A percentile compares a stretch with the other conserved stretches of the same genome.
These are phyloP conservation scores for Zaprionus bogoriensis DNA, from an alignment of 2,888 invertebrate genomes.

Conservation along the genomic window DNA sequence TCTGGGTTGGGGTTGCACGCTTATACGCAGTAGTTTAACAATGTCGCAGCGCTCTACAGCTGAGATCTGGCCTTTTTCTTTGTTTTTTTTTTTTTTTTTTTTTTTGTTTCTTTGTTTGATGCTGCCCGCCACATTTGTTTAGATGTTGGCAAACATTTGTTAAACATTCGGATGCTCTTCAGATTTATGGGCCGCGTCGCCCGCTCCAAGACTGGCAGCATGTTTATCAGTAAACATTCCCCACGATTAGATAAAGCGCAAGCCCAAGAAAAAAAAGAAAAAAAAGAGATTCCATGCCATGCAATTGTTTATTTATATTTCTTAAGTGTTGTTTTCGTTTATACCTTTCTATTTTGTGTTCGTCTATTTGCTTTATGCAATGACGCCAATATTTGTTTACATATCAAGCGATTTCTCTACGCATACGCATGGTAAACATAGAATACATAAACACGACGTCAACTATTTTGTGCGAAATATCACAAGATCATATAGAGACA, in stretches of 20 bases:
- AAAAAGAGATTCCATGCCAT: constrained; percentile 8
- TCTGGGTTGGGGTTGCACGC: background rate
- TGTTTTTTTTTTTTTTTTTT: background rate
- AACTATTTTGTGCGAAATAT: constrained; percentile 32
- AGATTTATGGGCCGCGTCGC: constrained; percentile 28
- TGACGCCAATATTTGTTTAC: constrained; percentile 74
- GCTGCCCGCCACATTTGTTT: constrained; percentile 50
- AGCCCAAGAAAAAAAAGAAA: background rate
- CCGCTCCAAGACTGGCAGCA: constrained; percentile 14
- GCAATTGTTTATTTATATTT: constrained; percentile 58
- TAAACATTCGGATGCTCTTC: constrained; percentile 33
- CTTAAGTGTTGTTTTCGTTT: constrained; percentile 55
- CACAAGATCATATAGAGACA: constrained; percentile 14
- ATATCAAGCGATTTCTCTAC: constrained; percentile 41
- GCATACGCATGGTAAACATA: no score
- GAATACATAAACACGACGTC: constrained; percentile 52
- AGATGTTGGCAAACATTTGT: constrained; percentile 40
- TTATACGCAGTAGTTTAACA: constrained; percentile 61
- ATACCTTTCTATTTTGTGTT: constrained; percentile 37
- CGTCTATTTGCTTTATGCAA: constrained; percentile 46
- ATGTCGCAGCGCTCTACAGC: constrained; percentile 16
- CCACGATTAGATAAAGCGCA: constrained; percentile 57
- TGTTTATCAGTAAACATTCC: constrained; percentile 57
- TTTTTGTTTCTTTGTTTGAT: constrained; percentile 41
- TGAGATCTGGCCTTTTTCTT: constrained; percentile 5